phyloP scores from a whole-genome alignment of 2,113 vertebrate genomes.

The Pluvialis apricaria region DNA sequence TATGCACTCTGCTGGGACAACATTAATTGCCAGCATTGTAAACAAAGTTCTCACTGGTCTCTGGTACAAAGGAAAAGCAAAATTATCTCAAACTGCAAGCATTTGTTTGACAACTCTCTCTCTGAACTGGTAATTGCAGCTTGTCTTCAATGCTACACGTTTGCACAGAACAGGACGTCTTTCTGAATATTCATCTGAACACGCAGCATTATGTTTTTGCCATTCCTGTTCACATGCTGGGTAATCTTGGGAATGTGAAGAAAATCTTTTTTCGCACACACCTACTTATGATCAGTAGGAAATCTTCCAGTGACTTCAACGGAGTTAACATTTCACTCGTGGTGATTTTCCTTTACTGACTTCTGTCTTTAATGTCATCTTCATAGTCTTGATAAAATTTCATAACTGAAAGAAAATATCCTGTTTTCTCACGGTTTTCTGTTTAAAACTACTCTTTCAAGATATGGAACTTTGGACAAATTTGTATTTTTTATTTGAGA shows the following conservation, averaged over 20 bases:
- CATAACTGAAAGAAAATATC: background rate
- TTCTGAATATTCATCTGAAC: background rate
- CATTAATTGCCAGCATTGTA: background rate
- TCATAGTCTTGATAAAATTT: background rate
- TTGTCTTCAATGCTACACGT: background rate
- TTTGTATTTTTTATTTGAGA: background rate
- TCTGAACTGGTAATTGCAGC: background rate
- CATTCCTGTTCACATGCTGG: background rate
- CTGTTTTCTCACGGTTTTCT: background rate
- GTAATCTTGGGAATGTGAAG: background rate
- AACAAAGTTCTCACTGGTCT: background rate
- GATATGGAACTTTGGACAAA: background rate
- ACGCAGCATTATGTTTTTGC: background rate
- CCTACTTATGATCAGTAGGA: background rate
- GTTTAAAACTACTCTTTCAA: background rate
- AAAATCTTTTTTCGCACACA: background rate
- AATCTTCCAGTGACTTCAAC: background rate
- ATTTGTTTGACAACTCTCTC: background rate
- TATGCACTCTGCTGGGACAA: background rate
- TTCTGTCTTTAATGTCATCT: background rate
- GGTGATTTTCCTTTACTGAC: background rate
- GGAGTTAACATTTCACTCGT: background rate
- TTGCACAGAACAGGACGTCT: background rate
- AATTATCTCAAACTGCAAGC: background rate
- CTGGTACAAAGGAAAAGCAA: background rate